Conservation (phyloP, 2,888 invertebrate genomes). For the Amorpha juglandis region DNA sequence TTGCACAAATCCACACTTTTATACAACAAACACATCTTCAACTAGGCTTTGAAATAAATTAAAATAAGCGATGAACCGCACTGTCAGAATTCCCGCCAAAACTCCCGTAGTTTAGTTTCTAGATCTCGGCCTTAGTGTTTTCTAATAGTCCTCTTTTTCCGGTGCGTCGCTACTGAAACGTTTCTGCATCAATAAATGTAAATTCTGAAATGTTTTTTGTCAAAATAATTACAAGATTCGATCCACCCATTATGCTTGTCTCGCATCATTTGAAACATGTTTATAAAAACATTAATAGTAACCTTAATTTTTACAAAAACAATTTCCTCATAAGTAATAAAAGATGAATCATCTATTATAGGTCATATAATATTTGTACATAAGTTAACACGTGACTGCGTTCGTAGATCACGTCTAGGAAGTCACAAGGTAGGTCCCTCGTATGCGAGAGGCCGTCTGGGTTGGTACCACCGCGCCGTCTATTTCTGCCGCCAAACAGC, state of each 20-base stretch:
- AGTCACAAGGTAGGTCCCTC: no score
- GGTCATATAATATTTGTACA: not conserved
- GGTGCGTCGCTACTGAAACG: not conserved
- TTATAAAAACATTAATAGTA: not conserved
- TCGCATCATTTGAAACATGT: not conserved
- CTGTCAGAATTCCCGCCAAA: no score
- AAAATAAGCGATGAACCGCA: no score
- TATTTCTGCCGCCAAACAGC: no score
- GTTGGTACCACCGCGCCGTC: no score
- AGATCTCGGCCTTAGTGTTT: no score
- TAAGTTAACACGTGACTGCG: not conserved
- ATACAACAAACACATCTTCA: no score
- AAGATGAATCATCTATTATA: not conserved
- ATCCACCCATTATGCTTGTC: not conserved
- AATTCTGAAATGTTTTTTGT: not conserved
- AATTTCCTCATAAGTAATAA: not conserved
- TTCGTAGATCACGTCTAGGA: no score
- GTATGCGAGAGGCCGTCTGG: no score
- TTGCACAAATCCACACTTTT: no score
- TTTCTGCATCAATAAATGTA: not conserved
- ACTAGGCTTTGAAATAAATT: no score
- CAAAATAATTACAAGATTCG: slow-evolving; percentile 2
- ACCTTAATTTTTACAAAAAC: not conserved
- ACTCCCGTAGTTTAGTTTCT: no score
- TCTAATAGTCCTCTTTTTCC: not conserved